Conservation (phyloP, 2,797 vertebrate genomes). For the Anas acuta region DNA sequence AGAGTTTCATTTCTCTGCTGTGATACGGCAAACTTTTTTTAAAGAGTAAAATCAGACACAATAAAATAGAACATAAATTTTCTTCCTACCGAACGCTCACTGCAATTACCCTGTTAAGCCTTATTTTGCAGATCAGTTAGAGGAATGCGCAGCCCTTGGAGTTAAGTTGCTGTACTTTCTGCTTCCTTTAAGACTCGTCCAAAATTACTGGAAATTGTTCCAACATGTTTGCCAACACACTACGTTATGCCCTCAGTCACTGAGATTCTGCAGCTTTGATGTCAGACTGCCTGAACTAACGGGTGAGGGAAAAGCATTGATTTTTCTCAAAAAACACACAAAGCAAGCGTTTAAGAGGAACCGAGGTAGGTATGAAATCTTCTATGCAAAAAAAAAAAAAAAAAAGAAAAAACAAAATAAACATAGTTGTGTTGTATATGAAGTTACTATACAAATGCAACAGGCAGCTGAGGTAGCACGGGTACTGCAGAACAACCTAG, state of each 20-base stretch:
- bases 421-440: neutral
- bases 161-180: conserved; percentile 3
- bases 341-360: neutral
- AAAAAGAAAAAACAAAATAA: neutral
- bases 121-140: neutral
- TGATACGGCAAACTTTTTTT: neutral
- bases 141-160: neutral
- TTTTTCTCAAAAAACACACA: neutral
- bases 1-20: neutral
- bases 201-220: conserved; percentile 35
- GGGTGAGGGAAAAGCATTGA: neutral
- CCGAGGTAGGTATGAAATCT: neutral
- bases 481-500: neutral
- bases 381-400: neutral
- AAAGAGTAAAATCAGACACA: neutral
- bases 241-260: neutral
- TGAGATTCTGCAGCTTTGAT: neutral
- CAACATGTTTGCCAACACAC: neutral
- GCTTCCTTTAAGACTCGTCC: neutral
- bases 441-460: neutral
- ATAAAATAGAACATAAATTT: neutral
- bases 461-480: neutral
- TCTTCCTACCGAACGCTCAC: neutral
- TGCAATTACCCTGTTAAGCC: neutral
- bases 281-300: neutral